Evolutionary conservation across 1,140 invertebrate species (phyloP).

Genomic region (Cepaea nemoralis): DNA sequence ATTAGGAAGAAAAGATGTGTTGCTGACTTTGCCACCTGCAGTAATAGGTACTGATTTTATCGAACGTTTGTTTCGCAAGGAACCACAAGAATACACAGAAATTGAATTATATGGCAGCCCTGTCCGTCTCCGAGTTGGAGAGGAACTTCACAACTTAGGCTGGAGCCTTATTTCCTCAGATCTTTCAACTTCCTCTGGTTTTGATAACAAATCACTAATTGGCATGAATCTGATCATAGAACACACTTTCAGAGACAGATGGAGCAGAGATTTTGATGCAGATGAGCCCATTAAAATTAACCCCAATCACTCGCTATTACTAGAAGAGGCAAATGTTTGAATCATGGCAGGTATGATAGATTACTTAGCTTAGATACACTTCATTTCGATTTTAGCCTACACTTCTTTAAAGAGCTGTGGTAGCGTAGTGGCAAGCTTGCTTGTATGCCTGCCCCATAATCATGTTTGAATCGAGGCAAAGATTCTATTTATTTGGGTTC

Average conservation of each 20-base stretch:
- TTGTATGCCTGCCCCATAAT: too few species aligned
- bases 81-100: conserved; percentile 59
- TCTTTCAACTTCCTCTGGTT: conserved; percentile 64
- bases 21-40: conserved; percentile 55
- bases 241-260: conserved; percentile 64
- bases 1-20: conserved; percentile 60
- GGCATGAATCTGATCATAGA: conserved; percentile 59
- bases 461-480: too few species aligned
- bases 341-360: too few species aligned
- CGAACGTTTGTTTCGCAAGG: conserved; percentile 57
- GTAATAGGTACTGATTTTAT: conserved; percentile 57
- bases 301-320: conserved; percentile 30
- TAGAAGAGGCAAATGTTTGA: conserved; percentile 38
- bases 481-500: too few species aligned
- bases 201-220: conserved; percentile 52
- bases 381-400: too few species aligned
- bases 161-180: conserved; percentile 80
- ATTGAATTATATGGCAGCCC: conserved; percentile 61
- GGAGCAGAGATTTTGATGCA: conserved; percentile 46
- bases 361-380: too few species aligned
- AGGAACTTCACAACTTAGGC: conserved; percentile 84
- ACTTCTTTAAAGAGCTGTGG: too few species aligned
- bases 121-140: conserved; percentile 57
- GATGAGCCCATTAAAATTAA: conserved; percentile 39
- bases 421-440: too few species aligned